Conservation (phyloP, 37 sponge, comb jelly and placozoan species). For the Eunapius fragilis region DNA sequence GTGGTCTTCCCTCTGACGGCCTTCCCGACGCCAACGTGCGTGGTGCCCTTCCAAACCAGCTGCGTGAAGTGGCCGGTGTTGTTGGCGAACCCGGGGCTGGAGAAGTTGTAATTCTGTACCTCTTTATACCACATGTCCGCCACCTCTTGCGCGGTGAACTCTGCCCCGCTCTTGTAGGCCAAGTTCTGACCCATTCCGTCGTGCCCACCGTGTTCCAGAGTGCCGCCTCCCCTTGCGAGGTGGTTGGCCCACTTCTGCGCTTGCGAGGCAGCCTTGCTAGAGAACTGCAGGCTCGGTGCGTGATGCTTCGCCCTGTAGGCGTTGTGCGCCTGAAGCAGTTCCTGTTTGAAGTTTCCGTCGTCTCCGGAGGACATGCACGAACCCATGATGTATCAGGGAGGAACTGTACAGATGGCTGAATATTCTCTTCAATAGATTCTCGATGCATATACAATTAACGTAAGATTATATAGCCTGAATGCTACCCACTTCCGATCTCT, state of each 20-base stretch:
- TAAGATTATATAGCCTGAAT: too few species aligned
- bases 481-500: too few species aligned
- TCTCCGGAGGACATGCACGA: not conserved
- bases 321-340: constrained; percentile 76
- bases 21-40: constrained; percentile 68
- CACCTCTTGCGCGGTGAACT: constrained; percentile 41
- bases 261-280: constrained; percentile 40
- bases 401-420: too few species aligned
- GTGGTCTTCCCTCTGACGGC: constrained; percentile 33
- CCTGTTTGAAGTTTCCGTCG: constrained; percentile 35
- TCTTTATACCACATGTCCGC: constrained; percentile 89
- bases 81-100: constrained; percentile 62
- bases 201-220: constrained; percentile 50
- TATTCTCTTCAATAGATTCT: too few species aligned
- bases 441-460: too few species aligned
- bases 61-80: constrained; percentile 96
- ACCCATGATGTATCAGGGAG: too few species aligned
- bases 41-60: constrained; percentile 85
- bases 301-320: constrained; percentile 70
- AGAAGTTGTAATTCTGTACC: constrained; percentile 76
- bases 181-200: constrained; percentile 89
- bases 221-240: constrained; percentile 54
- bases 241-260: constrained; percentile 88
- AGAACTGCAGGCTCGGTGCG: constrained; percentile 70
- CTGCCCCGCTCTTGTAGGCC: constrained; percentile 56